Percentiles rank a stretch among this genome's conserved stretches.
Evolutionary conservation across 2,797 vertebrate genomes (phyloP).

Genomic region (Alectoris magna): DNA sequence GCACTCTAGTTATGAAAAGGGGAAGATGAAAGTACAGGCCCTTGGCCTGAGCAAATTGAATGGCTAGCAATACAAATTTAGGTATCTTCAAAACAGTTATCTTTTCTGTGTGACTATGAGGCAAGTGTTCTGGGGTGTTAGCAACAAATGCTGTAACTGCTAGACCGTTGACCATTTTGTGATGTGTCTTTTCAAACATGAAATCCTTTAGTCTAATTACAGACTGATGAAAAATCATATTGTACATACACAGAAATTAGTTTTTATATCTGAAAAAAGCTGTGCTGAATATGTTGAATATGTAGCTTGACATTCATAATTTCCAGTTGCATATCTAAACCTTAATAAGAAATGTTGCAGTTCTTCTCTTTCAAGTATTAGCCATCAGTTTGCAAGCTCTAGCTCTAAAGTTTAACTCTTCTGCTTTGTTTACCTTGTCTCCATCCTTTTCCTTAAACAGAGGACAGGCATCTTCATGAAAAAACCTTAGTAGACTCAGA

Average conservation of each 20-base stretch:
- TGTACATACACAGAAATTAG: neutral
- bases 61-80: neutral
- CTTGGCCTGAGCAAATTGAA: neutral
- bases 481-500: neutral
- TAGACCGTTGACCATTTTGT: neutral
- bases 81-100: neutral
- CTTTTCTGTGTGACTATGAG: neutral
- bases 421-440: neutral
- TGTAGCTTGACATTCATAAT: neutral
- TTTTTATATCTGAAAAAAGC: neutral
- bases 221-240: neutral
- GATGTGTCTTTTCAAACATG: neutral
- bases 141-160: neutral
- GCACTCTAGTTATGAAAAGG: neutral
- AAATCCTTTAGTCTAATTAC: neutral
- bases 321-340: neutral
- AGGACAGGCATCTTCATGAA: neutral
- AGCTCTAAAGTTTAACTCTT: neutral
- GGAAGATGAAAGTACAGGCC: neutral
- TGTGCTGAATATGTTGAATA: neutral
- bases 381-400: neutral
- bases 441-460: neutral
- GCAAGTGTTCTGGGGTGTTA: fast-evolving
- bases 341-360: neutral
- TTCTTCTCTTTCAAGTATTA: neutral